Conservation (phyloP, 2,113 vertebrate species). For the Nerophis ophidion region DNA sequence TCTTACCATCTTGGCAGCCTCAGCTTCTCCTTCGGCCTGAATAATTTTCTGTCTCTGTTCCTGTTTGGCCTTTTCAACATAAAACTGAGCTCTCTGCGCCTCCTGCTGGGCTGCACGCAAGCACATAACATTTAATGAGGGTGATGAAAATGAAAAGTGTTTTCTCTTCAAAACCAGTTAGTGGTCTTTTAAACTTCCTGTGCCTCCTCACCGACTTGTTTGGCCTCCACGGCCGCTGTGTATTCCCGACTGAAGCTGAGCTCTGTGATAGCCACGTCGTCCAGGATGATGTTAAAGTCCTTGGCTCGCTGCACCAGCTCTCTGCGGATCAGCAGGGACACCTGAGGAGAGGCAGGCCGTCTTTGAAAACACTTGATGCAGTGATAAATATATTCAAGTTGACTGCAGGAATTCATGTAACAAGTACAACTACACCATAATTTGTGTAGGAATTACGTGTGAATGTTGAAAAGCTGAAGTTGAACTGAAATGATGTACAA, state of each 20-base stretch:
- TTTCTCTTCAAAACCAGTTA: no score
- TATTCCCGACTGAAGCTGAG: constrained; percentile 87
- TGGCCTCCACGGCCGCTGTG: constrained; percentile 84
- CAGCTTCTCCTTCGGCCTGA: constrained; percentile 87
- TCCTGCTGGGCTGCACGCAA: constrained; percentile 81
- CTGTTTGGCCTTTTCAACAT: constrained; percentile 89
- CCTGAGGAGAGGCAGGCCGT: constrained; percentile 54
- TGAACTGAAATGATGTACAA: no score
- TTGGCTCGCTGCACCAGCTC: constrained; percentile 85
- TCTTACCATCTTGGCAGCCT: constrained; percentile 86
- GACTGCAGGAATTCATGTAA: no score
- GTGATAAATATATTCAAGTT: no score
- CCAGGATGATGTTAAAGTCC: constrained; percentile 90
- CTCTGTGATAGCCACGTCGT: constrained; percentile 87
- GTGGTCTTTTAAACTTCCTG: no score
- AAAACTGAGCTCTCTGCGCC: constrained; percentile 86
- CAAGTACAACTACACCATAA: no score
- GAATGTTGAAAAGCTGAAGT: no score
- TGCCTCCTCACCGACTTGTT: no score
- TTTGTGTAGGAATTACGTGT: no score
- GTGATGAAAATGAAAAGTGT: no score
- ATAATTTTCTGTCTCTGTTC: constrained; percentile 91
- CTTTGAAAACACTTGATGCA: no score
- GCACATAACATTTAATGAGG: no score
- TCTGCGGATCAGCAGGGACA: constrained; percentile 83